A percentile compares a stretch with the other conserved stretches of the same genome.
These are phyloP conservation scores for Leptonema lineaticorne DNA, from an alignment of 1,140 invertebrate species.

Conservation along the genomic window DNA sequence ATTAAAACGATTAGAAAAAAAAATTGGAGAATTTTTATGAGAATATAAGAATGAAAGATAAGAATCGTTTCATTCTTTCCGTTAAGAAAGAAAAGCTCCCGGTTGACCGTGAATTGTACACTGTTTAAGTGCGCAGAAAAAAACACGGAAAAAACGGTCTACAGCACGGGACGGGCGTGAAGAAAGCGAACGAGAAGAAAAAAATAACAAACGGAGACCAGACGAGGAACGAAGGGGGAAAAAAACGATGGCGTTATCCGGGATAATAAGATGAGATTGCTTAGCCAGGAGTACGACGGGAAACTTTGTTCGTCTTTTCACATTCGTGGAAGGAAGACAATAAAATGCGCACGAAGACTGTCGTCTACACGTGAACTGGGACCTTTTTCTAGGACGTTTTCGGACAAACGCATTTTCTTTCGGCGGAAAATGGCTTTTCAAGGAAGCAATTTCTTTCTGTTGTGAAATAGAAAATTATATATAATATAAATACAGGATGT, in stretches of 20 bases:
- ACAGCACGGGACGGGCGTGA: neutral
- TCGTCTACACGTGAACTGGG: neutral
- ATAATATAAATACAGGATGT: no score
- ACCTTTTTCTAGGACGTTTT: no score
- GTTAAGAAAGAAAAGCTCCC: neutral
- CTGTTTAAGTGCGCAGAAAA: constrained; percentile 18
- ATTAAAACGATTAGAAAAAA: neutral
- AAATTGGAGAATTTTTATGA: neutral
- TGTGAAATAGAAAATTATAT: no score
- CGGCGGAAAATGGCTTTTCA: neutral
- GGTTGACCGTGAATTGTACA: constrained; percentile 2
- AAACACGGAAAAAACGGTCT: neutral
- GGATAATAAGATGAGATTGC: constrained; percentile 20
- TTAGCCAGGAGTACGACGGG: neutral
- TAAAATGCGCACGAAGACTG: neutral
- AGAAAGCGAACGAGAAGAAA: neutral
- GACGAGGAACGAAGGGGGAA: neutral
- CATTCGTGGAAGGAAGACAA: constrained; percentile 13
- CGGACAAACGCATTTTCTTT: neutral
- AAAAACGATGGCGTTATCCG: neutral
- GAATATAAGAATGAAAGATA: no score
- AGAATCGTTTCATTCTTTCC: neutral
- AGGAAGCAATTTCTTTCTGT: no score
- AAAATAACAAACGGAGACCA: no score
- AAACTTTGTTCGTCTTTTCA: constrained; percentile 18